Conservation (phyloP, 2,888 invertebrate species). For the Boloria selene region DNA sequence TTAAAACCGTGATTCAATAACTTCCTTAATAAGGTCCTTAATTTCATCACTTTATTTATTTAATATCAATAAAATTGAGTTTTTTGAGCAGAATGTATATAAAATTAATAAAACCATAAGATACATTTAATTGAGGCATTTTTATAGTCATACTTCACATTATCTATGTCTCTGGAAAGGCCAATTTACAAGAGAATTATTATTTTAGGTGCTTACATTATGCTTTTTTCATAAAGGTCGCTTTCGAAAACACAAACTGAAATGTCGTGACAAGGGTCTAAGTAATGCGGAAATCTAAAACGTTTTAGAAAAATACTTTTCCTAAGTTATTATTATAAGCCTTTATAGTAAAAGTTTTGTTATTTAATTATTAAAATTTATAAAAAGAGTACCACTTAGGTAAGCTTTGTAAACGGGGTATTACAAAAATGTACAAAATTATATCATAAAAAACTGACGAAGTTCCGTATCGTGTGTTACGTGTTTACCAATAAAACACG, state of each 20-base stretch:
- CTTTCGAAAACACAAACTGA: constrained; percentile 19
- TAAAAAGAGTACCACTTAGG: background rate
- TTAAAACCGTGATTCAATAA: no score
- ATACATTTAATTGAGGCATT: no score
- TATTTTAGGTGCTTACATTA: background rate
- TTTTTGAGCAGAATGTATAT: no score
- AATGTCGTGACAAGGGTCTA: constrained; percentile 30
- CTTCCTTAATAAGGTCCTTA: no score
- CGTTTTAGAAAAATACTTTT: constrained; percentile 5
- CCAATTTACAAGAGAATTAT: background rate
- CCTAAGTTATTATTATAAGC: background rate
- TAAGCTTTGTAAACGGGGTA: background rate
- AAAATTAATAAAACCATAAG: no score
- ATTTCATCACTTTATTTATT: no score
- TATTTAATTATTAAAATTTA: constrained; percentile 3
- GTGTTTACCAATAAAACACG: no score
- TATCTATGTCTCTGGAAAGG: background rate
- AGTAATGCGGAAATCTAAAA: constrained; percentile 19
- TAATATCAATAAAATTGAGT: no score
- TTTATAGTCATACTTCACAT: background rate
- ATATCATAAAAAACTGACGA: no score
- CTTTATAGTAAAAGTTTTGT: background rate
- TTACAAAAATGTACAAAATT: background rate
- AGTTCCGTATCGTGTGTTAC: no score
- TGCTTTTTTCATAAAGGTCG: constrained; percentile 18